Evolutionary conservation across 2,113 vertebrate species (phyloP).

Genomic region (Cephalopholis sonnerati): DNA sequence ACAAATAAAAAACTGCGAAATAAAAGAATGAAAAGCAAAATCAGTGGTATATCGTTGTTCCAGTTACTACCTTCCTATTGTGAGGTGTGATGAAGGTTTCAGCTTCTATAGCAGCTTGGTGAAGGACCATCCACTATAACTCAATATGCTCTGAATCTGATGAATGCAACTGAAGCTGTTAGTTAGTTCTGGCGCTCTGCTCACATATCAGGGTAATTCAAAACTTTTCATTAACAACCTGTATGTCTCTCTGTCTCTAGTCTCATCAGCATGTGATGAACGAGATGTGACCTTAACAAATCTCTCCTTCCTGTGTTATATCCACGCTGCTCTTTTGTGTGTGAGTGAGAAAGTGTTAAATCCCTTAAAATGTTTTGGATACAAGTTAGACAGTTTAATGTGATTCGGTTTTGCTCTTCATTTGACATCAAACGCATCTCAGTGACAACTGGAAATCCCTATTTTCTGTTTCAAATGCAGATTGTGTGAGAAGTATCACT

Average conservation of each 20-base stretch:
- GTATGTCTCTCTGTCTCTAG: not conserved
- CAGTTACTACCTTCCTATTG: not conserved
- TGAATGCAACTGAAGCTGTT: not conserved
- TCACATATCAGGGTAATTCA: not conserved
- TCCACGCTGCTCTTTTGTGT: not conserved
- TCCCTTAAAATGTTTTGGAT: not conserved
- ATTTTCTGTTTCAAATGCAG: not conserved
- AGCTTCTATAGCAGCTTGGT: not conserved
- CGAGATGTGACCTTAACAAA: not conserved
- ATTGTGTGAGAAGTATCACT: slow-evolving; percentile 2
- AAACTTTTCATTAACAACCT: not conserved
- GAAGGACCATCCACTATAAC: not conserved
- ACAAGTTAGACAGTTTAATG: slow-evolving; percentile 7
- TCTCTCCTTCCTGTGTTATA: not conserved
- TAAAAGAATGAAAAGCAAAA: not conserved
- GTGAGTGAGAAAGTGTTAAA: slow-evolving; percentile 24
- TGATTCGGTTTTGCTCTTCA: not conserved
- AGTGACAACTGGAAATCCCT: slow-evolving; percentile 33
- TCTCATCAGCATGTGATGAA: slow-evolving; percentile 12
- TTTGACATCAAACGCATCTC: slow-evolving; percentile 35
- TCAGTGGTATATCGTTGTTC: not conserved
- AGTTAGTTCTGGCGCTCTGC: not conserved
- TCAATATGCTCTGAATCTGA: not conserved
- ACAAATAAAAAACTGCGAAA: not conserved
- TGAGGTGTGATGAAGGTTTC: not conserved